Conservation (phyloP, 2,113 vertebrate species). For the Scomber scombrus region DNA sequence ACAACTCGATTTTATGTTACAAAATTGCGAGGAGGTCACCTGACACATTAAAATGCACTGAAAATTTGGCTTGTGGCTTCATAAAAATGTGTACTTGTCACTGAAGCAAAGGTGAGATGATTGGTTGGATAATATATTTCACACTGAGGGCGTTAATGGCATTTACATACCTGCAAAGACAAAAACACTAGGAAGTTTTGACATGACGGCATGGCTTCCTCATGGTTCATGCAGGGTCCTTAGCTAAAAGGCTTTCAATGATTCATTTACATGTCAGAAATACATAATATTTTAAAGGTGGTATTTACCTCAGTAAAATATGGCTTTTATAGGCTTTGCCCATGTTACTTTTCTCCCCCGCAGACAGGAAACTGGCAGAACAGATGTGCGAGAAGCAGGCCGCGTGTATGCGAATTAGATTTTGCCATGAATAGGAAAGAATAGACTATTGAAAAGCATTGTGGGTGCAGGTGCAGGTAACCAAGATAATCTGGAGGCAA, state of each 20-base stretch:
- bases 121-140: constrained; percentile 22
- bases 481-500: constrained; percentile 70
- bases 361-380: constrained; percentile 32
- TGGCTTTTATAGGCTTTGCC: not conserved
- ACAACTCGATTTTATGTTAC: not conserved
- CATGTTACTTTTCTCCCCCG: constrained; percentile 3
- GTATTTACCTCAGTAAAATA: constrained; percentile 20
- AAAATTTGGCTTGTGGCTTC: not conserved
- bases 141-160: constrained; percentile 58
- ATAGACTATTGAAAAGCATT: constrained; percentile 74
- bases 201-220: constrained; percentile 5
- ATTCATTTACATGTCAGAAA: constrained; percentile 23
- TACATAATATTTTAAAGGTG: constrained; percentile 5
- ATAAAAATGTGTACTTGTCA: not conserved
- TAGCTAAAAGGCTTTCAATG: constrained; percentile 18
- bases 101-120: not conserved
- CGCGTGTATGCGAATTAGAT: constrained; percentile 58
- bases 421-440: constrained; percentile 74
- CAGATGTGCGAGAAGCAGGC: constrained; percentile 59
- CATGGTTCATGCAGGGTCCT: not conserved
- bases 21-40: not conserved
- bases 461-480: constrained; percentile 78
- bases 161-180: constrained; percentile 47
- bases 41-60: not conserved
- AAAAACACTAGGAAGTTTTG: constrained; percentile 25